Evolutionary conservation across 2,888 invertebrate genomes (phyloP).

Genomic region (Eurytoma californica): DNA sequence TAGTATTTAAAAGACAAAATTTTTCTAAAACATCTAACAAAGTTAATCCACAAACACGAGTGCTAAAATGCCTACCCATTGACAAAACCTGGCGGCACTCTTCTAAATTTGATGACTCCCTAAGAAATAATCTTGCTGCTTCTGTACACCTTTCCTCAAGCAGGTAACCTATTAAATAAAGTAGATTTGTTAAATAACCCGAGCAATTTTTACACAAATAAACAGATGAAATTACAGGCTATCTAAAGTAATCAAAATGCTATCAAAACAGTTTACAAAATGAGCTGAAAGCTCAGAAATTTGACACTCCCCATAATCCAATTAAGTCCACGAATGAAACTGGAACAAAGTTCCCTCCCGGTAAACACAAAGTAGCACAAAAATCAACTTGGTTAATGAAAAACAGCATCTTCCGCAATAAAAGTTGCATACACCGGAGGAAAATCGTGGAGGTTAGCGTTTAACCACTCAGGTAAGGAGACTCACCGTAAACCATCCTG

Average conservation of each 20-base stretch:
- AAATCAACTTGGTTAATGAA: neutral
- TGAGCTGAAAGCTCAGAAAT: neutral
- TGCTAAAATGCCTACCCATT: slow-evolving; percentile 57
- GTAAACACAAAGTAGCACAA: neutral
- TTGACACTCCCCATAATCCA: neutral
- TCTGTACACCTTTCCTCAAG: slow-evolving; percentile 43
- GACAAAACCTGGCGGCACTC: slow-evolving; percentile 59
- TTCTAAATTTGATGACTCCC: slow-evolving; percentile 58
- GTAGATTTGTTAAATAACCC: neutral
- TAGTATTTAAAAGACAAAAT: slow-evolving; percentile 39
- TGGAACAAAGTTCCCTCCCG: neutral
- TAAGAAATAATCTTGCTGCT: slow-evolving; percentile 55
- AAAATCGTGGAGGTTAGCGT: slow-evolving; percentile 24
- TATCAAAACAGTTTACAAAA: neutral
- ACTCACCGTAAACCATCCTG: slow-evolving; percentile 50
- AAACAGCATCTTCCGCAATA: neutral
- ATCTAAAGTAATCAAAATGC: neutral
- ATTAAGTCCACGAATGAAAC: neutral
- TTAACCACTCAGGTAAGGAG: no score
- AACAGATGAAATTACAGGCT: neutral
- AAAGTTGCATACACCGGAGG: neutral
- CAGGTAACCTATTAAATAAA: slow-evolving; percentile 44
- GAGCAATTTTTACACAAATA: neutral
- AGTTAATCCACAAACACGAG: slow-evolving; percentile 44
- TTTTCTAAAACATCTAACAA: slow-evolving; percentile 49